These are phyloP conservation scores for Coptodon bakossiorum DNA, from an alignment of 2,113 vertebrate genomes.

Conservation along the genomic window DNA sequence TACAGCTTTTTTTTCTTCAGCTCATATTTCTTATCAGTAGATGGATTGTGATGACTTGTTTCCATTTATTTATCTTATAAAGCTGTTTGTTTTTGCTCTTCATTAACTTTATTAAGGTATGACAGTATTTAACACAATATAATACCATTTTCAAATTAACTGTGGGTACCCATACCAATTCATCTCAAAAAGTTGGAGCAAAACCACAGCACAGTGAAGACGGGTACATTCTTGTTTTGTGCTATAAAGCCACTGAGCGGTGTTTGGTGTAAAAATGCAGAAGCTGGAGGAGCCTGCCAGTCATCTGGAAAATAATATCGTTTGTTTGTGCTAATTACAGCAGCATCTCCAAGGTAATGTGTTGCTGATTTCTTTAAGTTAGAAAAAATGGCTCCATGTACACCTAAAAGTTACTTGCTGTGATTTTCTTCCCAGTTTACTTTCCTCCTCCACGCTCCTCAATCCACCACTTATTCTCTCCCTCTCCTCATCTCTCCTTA, in stretches of 20 bases:
- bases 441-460: not conserved
- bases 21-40: not conserved
- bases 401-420: conserved; percentile 1
- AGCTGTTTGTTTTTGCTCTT: not conserved
- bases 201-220: not conserved
- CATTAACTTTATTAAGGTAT: not conserved
- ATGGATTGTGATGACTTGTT: not conserved
- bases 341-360: conserved; percentile 6
- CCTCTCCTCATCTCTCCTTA: not conserved
- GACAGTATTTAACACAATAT: not conserved
- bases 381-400: not conserved
- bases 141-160: not conserved
- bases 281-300: conserved; percentile 9
- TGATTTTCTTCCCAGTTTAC: not conserved
- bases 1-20: not conserved
- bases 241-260: not conserved
- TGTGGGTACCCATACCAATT: not conserved
- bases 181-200: not conserved
- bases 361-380: not conserved
- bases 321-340: conserved; percentile 40
- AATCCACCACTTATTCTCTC: conserved; percentile 1
- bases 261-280: not conserved
- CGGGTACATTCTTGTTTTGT: not conserved
- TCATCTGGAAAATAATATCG: conserved; percentile 25
- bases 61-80: not conserved